phyloP scores from a whole-genome alignment of 2,797 vertebrate species.

The Oophaga sylvatica region DNA sequence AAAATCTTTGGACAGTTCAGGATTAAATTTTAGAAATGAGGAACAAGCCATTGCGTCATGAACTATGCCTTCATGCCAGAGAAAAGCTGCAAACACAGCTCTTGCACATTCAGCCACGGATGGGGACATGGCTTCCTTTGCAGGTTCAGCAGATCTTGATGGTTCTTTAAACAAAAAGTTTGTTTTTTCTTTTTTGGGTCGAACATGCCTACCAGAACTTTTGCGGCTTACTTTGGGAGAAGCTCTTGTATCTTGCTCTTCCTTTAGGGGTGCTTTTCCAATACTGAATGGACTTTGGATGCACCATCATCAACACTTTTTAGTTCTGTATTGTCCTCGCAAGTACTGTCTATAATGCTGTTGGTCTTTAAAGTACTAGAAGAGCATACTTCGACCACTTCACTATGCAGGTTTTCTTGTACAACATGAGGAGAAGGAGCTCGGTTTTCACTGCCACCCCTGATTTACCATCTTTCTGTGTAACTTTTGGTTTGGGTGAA shows the following conservation, averaged over 20 bases:
- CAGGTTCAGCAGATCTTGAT: slow-evolving; percentile 83
- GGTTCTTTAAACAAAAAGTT: slow-evolving; percentile 91
- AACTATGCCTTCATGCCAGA: slow-evolving; percentile 99
- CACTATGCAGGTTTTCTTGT: slow-evolving; percentile 97
- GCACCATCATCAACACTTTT: slow-evolving; percentile 84
- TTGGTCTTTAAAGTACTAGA: slow-evolving; percentile 91
- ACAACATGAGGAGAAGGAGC: slow-evolving; percentile 95
- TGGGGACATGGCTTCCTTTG: slow-evolving; percentile 98
- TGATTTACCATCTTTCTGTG: slow-evolving; percentile 83
- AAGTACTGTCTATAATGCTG: slow-evolving; percentile 80
- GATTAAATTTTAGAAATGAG: slow-evolving; percentile 99
- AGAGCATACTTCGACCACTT: slow-evolving; percentile 96
- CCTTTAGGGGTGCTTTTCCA: slow-evolving; percentile 94
- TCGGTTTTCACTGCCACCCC: slow-evolving; percentile 83
- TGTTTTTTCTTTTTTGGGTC: slow-evolving; percentile 97
- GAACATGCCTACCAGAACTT: slow-evolving; percentile 86
- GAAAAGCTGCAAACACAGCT: slow-evolving; percentile 93
- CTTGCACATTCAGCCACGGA: slow-evolving; percentile 95
- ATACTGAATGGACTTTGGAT: slow-evolving; percentile 97
- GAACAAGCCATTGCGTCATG: slow-evolving; percentile 99
- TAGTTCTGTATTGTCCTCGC: slow-evolving; percentile 84
- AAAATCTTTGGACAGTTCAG: slow-evolving; percentile 95
- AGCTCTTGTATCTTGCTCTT: slow-evolving; percentile 90
- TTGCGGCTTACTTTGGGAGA: slow-evolving; percentile 98
- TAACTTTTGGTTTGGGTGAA: slow-evolving; percentile 92